phyloP scores from a whole-genome alignment of 2,113 vertebrate genomes.

The Paralichthys olivaceus region DNA sequence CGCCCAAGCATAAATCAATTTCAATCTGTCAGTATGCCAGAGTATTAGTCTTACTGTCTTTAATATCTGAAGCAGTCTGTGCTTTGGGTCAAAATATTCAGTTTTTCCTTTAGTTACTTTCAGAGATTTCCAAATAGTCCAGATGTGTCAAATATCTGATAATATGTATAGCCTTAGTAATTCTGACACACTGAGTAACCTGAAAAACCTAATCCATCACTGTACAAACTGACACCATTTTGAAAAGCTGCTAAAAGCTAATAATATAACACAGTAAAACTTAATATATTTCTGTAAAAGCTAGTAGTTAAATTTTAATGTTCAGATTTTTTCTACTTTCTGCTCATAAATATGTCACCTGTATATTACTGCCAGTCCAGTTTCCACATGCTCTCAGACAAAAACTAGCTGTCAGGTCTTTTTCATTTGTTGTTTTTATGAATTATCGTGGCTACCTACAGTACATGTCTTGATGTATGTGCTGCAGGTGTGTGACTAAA shows the following conservation, averaged over 20 bases:
- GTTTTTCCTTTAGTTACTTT: not conserved
- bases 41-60: not conserved
- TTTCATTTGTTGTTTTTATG: not conserved
- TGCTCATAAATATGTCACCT: not conserved
- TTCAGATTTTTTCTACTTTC: not conserved
- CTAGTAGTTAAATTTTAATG: not conserved
- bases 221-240: not conserved
- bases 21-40: not conserved
- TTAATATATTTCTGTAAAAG: not conserved
- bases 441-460: not conserved
- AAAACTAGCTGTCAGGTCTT: not conserved
- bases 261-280: not conserved
- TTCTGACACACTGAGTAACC: not conserved
- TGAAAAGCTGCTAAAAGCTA: constrained; percentile 1
- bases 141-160: not conserved
- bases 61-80: not conserved
- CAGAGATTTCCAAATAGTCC: not conserved
- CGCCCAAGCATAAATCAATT: not conserved
- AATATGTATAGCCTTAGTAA: not conserved
- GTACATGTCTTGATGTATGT: not conserved
- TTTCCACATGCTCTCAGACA: not conserved
- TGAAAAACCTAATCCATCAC: not conserved
- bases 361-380: not conserved
- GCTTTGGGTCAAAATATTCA: not conserved
- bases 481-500: constrained; percentile 6